Evolutionary conservation across 2,888 invertebrate genomes (phyloP).

Genomic region (Cataglyphis altisquamis): DNA sequence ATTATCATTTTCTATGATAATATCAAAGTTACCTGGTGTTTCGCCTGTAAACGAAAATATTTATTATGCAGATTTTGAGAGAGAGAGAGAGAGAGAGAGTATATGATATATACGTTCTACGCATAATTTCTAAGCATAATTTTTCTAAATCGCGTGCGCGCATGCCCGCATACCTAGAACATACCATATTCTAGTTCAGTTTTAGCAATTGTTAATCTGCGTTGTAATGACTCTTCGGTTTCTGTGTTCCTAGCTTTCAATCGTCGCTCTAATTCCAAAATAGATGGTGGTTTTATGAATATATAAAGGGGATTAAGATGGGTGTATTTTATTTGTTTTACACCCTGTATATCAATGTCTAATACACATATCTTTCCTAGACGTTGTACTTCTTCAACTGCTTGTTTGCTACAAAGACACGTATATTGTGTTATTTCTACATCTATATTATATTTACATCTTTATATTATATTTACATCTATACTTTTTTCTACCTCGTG

Average conservation of each 20-base stretch:
- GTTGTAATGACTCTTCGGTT: conserved; percentile 93
- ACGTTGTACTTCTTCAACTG: conserved; percentile 93
- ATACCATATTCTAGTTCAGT: conserved; percentile 95
- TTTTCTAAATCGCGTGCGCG: background rate
- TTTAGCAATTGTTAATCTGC: conserved; percentile 92
- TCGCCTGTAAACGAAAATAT: conserved; percentile 58
- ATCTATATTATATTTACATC: background rate
- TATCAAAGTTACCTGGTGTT: conserved; percentile 93
- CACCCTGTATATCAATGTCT: conserved; percentile 98
- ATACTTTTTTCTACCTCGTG: conserved; percentile 90
- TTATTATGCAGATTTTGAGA: background rate
- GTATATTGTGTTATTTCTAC: background rate
- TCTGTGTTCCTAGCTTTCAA: conserved; percentile 95
- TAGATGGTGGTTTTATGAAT: conserved; percentile 97
- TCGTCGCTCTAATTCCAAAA: conserved; percentile 92
- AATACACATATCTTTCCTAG: conserved; percentile 96
- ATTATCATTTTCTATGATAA: conserved; percentile 93
- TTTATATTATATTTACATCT: background rate
- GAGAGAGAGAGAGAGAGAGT: too few species aligned
- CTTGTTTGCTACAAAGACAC: conserved; percentile 90
- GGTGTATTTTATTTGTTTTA: conserved; percentile 94
- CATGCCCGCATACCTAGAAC: conserved; percentile 25
- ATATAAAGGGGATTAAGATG: conserved; percentile 93
- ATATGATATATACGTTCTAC: background rate
- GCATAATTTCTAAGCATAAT: background rate